Conservation (phyloP, 2,113 vertebrate species). For the Podocnemis expansa region DNA sequence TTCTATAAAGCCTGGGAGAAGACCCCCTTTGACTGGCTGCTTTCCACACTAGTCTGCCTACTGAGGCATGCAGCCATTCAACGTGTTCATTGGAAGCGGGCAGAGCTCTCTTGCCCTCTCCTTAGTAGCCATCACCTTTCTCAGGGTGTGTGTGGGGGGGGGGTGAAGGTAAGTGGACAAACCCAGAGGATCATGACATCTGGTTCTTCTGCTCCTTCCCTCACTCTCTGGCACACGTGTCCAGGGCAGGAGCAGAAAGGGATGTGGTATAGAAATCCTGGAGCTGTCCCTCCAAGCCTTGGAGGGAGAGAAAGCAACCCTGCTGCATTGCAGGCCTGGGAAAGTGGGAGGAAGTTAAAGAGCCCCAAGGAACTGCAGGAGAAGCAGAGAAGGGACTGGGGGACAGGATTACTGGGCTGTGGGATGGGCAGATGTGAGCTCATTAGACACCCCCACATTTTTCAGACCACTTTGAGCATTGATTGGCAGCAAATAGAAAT, state of each 20-base stretch:
- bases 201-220: background rate
- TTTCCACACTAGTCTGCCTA: background rate
- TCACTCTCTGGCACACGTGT: background rate
- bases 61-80: background rate
- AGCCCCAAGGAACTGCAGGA: background rate
- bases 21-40: too few species aligned
- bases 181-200: background rate
- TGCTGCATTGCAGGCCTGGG: background rate
- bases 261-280: background rate
- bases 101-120: background rate
- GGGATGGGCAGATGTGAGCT: background rate
- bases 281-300: background rate
- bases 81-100: background rate
- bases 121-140: background rate
- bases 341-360: background rate
- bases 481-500: fast-evolving
- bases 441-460: background rate
- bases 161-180: background rate
- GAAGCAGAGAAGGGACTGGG: background rate
- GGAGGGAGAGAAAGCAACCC: background rate
- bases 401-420: too few species aligned
- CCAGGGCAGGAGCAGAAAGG: background rate
- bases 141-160: background rate
- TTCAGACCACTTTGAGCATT: background rate
- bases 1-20: background rate